Evolutionary conservation across 2,113 vertebrate species (phyloP), one percentile per base, ranked within the genome.

Genomic region (Heteronetta atricapilla): DNA sequence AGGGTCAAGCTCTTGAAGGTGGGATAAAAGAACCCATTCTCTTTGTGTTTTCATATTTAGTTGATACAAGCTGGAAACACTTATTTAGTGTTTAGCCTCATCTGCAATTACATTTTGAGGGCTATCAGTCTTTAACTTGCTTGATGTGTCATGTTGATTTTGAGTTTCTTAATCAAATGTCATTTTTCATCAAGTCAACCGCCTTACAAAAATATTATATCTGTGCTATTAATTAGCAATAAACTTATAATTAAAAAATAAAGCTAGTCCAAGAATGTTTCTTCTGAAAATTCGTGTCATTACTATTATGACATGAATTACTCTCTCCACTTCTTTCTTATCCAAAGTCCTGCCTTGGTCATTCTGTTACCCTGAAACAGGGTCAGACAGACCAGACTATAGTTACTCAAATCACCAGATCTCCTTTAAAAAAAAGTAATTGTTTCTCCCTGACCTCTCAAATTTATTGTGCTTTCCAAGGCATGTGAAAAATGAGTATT

Each of bases 141-240:
- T 95, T 91, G 92, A 90, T 75, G 56, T 95, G 95, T 94, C 95
- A 95, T 91, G 94, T 95, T 95, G 92, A 95, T 96, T 96, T 88
- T 78, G 76, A 95, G 75, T 90, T 96, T 88, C 91, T 90, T 95
- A 94, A 97, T 95, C 91, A 95, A 90, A 91, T 92, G 93, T 93
- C 93, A 89, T 93, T 94, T 86, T 95, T 79, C 75, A 94, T 95
- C 94, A 95, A 91, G 63, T 95, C 78, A 96, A 0, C 76, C 90
- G 90, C 80, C 89, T 93, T 72, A 83, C 46, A 86, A 78, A 88
- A 94, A 77, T 68, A 40, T 36, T 92, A 5, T 92, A 89, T 93
- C 76, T 82, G 26, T 88, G 69, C 74, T 87, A 72, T 90, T 96
- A 86, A 93, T 96, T 90, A 92, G 74, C 53, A 89, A 79, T 89